Conservation (phyloP, 2,113 vertebrate species). For the Eolophus roseicapilla region DNA sequence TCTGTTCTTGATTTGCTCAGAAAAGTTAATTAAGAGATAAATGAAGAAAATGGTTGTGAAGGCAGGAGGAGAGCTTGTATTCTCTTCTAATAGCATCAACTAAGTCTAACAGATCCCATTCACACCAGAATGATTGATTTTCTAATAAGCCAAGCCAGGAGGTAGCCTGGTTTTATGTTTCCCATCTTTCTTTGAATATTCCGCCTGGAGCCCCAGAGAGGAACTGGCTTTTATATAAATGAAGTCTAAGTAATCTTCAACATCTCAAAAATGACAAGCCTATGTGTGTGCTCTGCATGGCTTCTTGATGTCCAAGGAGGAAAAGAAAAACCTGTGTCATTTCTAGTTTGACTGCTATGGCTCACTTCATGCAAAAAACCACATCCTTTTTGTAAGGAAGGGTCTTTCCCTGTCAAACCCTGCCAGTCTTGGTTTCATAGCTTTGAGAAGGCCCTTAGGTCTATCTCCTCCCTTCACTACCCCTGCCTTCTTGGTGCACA, state of each 20-base stretch:
- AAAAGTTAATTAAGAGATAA: conserved; percentile 12
- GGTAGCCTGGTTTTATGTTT: conserved; percentile 2
- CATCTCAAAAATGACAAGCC: neutral
- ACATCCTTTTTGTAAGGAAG: neutral
- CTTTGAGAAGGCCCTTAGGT: neutral
- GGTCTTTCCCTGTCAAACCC: neutral
- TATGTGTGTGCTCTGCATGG: neutral
- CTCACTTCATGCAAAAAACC: neutral
- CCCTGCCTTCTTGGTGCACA: neutral
- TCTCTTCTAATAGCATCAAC: neutral
- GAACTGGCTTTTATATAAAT: neutral
- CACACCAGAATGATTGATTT: conserved; percentile 8
- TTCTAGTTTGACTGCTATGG: neutral
- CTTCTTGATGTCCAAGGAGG: neutral
- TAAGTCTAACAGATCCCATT: neutral
- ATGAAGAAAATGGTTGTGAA: neutral
- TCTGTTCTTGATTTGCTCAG: neutral
- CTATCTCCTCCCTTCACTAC: neutral
- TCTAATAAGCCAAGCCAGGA: conserved; percentile 4
- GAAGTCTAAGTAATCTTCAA: neutral
- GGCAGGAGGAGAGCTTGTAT: neutral
- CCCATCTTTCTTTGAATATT: conserved; percentile 22
- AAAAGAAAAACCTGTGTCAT: neutral
- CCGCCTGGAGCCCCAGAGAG: neutral
- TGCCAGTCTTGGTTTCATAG: neutral